phyloP scores from a whole-genome alignment of 2,113 vertebrate species.

The Gopherus flavomarginatus region DNA sequence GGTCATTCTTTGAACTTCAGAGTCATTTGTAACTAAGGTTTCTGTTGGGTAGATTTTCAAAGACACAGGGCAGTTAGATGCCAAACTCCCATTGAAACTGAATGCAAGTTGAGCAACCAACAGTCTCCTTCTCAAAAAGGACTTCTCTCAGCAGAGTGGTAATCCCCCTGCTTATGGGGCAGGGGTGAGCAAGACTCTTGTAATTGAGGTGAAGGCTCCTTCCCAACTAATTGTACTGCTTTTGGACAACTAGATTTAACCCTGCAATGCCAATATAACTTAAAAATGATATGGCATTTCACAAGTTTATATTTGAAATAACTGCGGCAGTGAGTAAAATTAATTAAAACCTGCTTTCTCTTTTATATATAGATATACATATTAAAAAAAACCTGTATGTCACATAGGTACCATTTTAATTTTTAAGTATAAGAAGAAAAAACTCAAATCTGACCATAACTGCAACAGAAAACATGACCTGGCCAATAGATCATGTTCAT shows the following conservation, averaged over 20 bases:
- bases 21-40: conserved; percentile 69
- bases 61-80: conserved; percentile 51
- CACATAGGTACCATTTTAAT: background rate
- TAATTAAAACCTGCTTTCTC: background rate
- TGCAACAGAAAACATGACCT: background rate
- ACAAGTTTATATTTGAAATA: no score
- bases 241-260: background rate
- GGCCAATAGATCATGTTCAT: background rate
- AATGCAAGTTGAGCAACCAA: conserved; percentile 22
- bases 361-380: no score
- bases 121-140: background rate
- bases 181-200: background rate
- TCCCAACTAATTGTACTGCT: background rate
- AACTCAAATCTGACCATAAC: background rate
- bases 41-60: conserved; percentile 54
- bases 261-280: background rate
- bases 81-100: conserved; percentile 45
- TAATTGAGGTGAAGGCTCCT: background rate
- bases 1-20: conserved; percentile 70
- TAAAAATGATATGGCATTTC: accelerated
- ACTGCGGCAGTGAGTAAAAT: background rate
- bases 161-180: background rate
- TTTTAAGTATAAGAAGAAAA: background rate
- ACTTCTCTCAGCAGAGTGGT: background rate
- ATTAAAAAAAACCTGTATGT: background rate